Evolutionary conservation across 2,888 invertebrate species (phyloP).

Genomic region (Noctua janthe): DNA sequence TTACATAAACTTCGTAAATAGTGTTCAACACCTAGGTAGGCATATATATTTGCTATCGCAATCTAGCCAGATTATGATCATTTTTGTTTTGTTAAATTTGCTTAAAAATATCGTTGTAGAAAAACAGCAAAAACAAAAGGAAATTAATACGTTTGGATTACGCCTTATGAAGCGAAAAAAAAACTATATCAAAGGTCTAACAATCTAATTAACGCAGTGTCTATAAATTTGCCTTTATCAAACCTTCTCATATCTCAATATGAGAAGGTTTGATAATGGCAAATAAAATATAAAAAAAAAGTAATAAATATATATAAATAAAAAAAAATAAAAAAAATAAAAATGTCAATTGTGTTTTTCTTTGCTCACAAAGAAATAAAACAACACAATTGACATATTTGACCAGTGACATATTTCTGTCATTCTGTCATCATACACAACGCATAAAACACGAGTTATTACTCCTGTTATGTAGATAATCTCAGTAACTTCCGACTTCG

Average conservation of each 20-base stretch:
- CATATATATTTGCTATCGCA: background rate
- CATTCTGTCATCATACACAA: constrained; percentile 11
- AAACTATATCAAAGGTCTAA: background rate
- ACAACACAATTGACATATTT: background rate
- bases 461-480: constrained; percentile 27
- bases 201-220: background rate
- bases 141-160: background rate
- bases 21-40: background rate
- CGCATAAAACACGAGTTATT: constrained; percentile 22
- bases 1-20: background rate
- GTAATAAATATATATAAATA: too few species aligned
- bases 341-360: too few species aligned
- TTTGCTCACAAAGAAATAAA: background rate
- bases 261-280: too few species aligned
- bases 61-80: background rate
- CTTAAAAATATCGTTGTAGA: too few species aligned
- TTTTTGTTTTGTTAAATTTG: background rate
- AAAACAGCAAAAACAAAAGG: too few species aligned
- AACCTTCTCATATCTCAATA: background rate
- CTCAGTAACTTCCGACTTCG: constrained; percentile 64
- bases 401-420: background rate
- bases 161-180: background rate
- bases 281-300: too few species aligned
- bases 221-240: background rate
- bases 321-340: too few species aligned